phyloP scores from a whole-genome alignment of 2,888 invertebrate species.

The Griposia aprilina region DNA sequence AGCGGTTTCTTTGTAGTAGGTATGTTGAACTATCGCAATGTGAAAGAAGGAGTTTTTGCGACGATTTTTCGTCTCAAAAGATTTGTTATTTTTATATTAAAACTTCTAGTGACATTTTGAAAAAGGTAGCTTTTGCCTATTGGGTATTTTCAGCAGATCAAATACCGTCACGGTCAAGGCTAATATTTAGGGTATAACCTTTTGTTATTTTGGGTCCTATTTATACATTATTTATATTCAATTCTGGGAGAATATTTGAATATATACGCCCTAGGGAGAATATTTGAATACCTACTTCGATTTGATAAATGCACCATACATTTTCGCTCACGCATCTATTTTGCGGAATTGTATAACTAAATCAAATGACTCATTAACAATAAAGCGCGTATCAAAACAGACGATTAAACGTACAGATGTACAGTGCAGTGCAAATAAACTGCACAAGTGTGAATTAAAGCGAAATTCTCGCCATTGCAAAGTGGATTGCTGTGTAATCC shows the following conservation, averaged over 20 bases:
- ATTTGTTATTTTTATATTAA: slow-evolving; percentile 29
- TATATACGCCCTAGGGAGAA: slow-evolving; percentile 1
- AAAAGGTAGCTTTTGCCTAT: slow-evolving; percentile 14
- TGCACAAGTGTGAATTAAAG: slow-evolving; percentile 66
- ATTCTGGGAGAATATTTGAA: slow-evolving; percentile 22
- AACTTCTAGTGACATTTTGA: slow-evolving; percentile 11
- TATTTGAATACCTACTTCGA: slow-evolving; percentile 28
- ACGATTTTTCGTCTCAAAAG: slow-evolving; percentile 16
- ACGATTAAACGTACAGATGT: slow-evolving; percentile 51
- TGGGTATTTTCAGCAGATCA: slow-evolving; percentile 3
- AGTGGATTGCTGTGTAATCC: slow-evolving; percentile 72
- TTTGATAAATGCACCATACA: slow-evolving; percentile 31
- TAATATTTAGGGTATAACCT: slow-evolving; percentile 8
- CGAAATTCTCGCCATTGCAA: slow-evolving; percentile 62
- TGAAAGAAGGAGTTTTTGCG: slow-evolving; percentile 22
- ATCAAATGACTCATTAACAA: slow-evolving; percentile 61
- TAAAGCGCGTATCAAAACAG: slow-evolving; percentile 57
- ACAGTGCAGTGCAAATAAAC: slow-evolving; percentile 65
- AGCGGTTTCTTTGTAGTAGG: slow-evolving; percentile 49
- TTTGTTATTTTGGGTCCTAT: slow-evolving; percentile 42
- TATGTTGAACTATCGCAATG: slow-evolving; percentile 43
- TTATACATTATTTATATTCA: slow-evolving; percentile 48
- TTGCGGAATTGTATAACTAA: slow-evolving; percentile 29
- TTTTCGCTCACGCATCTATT: slow-evolving; percentile 27
- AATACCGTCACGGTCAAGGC: slow-evolving; percentile 27